Conservation (phyloP, 2,888 invertebrate genomes). For the Dicranocentrus wangi region DNA sequence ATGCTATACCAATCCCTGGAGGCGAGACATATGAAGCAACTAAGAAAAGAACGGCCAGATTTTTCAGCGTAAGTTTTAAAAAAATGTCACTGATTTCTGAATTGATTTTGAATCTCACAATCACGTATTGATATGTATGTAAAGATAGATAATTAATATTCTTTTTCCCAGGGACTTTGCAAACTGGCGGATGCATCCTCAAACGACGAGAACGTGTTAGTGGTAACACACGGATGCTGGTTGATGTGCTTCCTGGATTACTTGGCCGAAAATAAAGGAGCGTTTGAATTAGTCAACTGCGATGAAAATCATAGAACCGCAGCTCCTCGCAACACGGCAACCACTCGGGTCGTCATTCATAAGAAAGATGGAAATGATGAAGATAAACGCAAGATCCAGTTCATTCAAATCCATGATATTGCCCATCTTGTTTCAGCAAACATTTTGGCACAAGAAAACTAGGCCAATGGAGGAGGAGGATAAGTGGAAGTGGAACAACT, state of each 20-base stretch:
- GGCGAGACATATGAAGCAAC: conserved; percentile 66
- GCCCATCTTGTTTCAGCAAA: conserved; percentile 55
- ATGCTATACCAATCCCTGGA: conserved; percentile 63
- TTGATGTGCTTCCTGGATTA: conserved; percentile 68
- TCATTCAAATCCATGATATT: conserved; percentile 55
- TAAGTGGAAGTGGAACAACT: no score
- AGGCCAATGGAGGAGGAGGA: no score
- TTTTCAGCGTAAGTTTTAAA: conserved; percentile 63
- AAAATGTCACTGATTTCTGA: no score
- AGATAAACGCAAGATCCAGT: conserved; percentile 45
- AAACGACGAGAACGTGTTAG: conserved; percentile 65
- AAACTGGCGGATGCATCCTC: conserved; percentile 53
- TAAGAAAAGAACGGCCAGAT: conserved; percentile 53
- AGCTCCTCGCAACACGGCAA: conserved; percentile 64
- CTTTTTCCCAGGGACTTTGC: conserved; percentile 61
- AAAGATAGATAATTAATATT: no score
- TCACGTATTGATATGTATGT: background rate
- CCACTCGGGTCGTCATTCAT: conserved; percentile 61
- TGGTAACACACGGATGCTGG: conserved; percentile 70
- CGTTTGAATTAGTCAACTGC: conserved; percentile 59
- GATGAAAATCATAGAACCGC: conserved; percentile 40
- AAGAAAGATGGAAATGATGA: conserved; percentile 40
- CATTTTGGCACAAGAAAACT: conserved; percentile 22
- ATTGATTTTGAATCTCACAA: background rate
- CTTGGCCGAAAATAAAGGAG: conserved; percentile 32